Conservation (phyloP, 2,797 vertebrate species). For the Anguilla anguilla region DNA sequence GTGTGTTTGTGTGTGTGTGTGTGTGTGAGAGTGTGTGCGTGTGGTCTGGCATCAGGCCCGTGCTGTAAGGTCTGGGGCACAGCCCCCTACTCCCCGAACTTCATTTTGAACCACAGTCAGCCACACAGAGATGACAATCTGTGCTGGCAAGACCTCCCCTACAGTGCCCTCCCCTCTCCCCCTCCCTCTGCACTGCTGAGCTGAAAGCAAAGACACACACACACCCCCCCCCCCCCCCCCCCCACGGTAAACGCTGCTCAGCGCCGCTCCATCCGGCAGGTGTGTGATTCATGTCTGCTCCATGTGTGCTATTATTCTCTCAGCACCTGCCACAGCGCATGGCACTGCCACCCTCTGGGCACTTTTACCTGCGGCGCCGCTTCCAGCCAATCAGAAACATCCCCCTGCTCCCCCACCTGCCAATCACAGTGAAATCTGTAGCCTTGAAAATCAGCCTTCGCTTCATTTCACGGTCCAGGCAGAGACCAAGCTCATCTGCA, state of each 20-base stretch:
- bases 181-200: constrained; percentile 30
- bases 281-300: not conserved
- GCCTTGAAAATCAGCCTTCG: not conserved
- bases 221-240: constrained; percentile 52
- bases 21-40: not conserved
- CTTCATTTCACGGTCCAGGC: not conserved
- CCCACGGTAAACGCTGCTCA: constrained; percentile 37
- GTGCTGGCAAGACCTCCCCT: not conserved
- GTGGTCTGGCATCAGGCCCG: not conserved
- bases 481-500: too few species aligned
- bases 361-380: not conserved
- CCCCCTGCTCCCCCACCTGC: too few species aligned
- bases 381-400: not conserved
- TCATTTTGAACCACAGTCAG: constrained; percentile 2
- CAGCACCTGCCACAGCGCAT: not conserved
- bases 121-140: constrained; percentile 2
- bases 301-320: not conserved
- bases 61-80: not conserved
- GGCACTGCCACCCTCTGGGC: not conserved
- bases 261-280: constrained; percentile 24
- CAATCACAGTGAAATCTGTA: not conserved
- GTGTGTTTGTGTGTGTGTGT: not conserved
- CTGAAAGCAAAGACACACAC: constrained; percentile 48
- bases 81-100: not conserved
- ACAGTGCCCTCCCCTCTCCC: not conserved